Evolutionary conservation across 1,140 invertebrate species (phyloP).

Genomic region (Cotesia vestalis): DNA sequence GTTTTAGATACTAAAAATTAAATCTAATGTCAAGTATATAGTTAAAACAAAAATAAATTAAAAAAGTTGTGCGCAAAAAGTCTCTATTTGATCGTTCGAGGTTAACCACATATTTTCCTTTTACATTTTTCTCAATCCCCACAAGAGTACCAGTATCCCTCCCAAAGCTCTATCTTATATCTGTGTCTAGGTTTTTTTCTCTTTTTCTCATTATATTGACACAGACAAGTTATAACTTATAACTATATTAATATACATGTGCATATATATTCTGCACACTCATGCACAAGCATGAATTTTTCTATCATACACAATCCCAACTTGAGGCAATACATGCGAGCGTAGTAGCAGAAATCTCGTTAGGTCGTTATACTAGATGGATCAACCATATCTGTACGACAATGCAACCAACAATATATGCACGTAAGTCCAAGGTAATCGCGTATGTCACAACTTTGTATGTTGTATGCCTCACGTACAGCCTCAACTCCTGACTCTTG

Average conservation of each 20-base stretch:
- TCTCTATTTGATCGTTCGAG: too few relatives aligned
- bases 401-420: slow-evolving; percentile 34
- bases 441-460: slow-evolving; percentile 58
- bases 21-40: too few relatives aligned
- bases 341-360: slow-evolving; percentile 19
- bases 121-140: too few relatives aligned
- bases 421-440: slow-evolving; percentile 62
- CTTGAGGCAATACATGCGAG: neutral
- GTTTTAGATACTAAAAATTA: too few relatives aligned
- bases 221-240: neutral
- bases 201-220: neutral
- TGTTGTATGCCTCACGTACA: slow-evolving; percentile 24
- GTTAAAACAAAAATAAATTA: too few relatives aligned
- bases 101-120: too few relatives aligned
- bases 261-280: neutral
- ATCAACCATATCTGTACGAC: slow-evolving; percentile 19
- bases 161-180: too few relatives aligned
- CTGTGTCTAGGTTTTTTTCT: too few relatives aligned
- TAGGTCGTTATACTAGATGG: neutral
- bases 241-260: slow-evolving; percentile 10
- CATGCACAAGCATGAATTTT: too few relatives aligned
- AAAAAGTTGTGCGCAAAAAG: too few relatives aligned
- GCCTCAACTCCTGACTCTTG: slow-evolving; percentile 15
- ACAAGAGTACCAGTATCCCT: too few relatives aligned
- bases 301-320: too few relatives aligned